Percentiles rank a stretch among this genome's conserved stretches.
Conservation (phyloP, 2,113 vertebrate genomes). For the Anolis sagrei region DNA sequence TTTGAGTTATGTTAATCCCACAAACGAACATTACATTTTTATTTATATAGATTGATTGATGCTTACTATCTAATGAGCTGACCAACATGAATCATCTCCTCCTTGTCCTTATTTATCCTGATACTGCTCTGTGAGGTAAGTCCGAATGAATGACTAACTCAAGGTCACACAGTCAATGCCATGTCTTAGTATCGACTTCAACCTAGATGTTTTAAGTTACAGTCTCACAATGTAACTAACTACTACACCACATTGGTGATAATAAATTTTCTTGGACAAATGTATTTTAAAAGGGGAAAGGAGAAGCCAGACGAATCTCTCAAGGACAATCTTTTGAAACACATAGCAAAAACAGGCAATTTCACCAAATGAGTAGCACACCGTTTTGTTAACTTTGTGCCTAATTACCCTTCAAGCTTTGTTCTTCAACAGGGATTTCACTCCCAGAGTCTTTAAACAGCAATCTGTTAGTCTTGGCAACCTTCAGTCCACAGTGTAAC, state of each 20-base stretch:
- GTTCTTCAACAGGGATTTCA: constrained; percentile 67
- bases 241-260: neutral
- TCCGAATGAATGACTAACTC: too few relatives aligned
- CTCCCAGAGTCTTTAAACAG: constrained; percentile 64
- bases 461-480: constrained; percentile 70
- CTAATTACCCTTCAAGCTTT: constrained; percentile 64
- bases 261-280: neutral
- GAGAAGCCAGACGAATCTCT: neutral
- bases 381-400: constrained; percentile 66
- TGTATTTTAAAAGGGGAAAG: neutral
- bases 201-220: neutral
- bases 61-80: too few relatives aligned
- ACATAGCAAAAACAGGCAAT: constrained; percentile 31
- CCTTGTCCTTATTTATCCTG: too few relatives aligned
- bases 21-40: too few relatives aligned
- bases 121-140: too few relatives aligned
- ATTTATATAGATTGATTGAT: too few relatives aligned
- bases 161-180: too few relatives aligned
- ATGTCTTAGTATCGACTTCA: too few relatives aligned
- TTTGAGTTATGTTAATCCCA: too few relatives aligned
- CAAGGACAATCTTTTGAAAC: constrained; percentile 2
- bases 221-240: neutral
- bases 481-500: constrained; percentile 49
- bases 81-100: too few relatives aligned
- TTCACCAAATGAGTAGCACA: constrained; percentile 64